Evolutionary conservation across 2,797 vertebrate genomes (phyloP), one percentile per base, ranked within the genome.

Genomic region (Esox masquinongy): DNA sequence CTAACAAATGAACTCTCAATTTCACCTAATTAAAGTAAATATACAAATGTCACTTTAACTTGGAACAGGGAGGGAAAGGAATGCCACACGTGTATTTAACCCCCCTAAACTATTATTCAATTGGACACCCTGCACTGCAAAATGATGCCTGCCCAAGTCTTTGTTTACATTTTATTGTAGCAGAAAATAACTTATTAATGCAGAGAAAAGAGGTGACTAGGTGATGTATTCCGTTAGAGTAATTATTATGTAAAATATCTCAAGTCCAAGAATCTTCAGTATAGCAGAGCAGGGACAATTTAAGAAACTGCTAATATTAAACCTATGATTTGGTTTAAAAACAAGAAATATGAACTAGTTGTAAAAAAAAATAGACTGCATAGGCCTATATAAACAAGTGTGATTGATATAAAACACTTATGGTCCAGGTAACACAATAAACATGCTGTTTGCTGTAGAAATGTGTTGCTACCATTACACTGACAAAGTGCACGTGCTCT

Each of bases 21-120:
- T 85, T 76, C 76, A 68, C 71, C 74, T 84, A 85, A 87, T 86
- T 82, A 87, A 84, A 70, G 80, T 77, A 88, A 88, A 90, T 85
- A 88, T 81, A 88, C 87, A 87, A 75, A 80, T 82, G 83, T 84
- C 87, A 87, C 77, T 79, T 83, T 76, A 75, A 82, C 72, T 85
- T 82, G 50, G 68, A 70, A 77, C 72, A 19, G 47, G 26, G 72
- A 29, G 34, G 76, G 74, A 83, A 84, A 74, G 72, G 77, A 80
- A 86, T 71, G 70, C 70, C 70, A 74, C 78, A 85, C 76, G 61
- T 66, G 73, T 79, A 79, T 8, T 84, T 85, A 74, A 76, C 79
- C 69, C 24, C 64, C 71, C 70, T 73, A 79, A 86, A 75, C 76
- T 68, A 83, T 86, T 85, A 83, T 81, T 85, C 79, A 82, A 74